Evolutionary conservation across 2,888 invertebrate genomes (phyloP).

Genomic region (Macrosiphum euphorbiae): DNA sequence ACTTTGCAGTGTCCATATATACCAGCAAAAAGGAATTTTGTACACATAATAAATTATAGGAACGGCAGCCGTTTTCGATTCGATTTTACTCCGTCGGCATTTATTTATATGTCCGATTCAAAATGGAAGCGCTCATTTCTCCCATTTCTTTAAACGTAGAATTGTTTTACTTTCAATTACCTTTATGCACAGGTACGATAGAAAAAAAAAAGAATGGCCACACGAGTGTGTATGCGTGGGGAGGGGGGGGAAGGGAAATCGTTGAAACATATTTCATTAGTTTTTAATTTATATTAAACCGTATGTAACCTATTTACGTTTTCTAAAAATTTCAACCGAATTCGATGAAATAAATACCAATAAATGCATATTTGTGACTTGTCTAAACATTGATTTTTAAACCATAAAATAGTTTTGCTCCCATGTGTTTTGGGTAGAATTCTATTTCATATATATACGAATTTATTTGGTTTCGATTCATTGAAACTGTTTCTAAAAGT

Average conservation of each 20-base stretch:
- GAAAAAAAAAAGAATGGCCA: neutral
- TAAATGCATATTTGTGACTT: neutral
- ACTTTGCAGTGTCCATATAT: neutral
- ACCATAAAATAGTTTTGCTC: neutral
- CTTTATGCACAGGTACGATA: neutral
- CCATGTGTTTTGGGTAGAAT: neutral
- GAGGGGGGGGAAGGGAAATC: neutral
- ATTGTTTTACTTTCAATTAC: conserved; percentile 15
- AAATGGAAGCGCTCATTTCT: neutral
- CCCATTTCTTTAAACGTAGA: conserved; percentile 19
- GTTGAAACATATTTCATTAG: neutral
- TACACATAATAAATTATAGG: neutral
- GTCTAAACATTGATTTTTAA: neutral
- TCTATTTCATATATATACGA: neutral
- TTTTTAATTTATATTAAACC: neutral
- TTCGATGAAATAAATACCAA: neutral
- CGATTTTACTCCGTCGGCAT: conserved; percentile 1
- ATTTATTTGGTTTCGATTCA: neutral
- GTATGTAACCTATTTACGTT: neutral
- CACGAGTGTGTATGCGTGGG: neutral
- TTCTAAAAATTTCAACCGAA: neutral
- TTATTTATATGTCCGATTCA: conserved; percentile 20
- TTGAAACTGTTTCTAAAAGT: neutral
- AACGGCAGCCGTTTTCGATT: conserved; percentile 20
- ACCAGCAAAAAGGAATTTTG: neutral